Evolutionary conservation across 2,888 invertebrate genomes (phyloP).

Genomic region (Hecatera dysodea): DNA sequence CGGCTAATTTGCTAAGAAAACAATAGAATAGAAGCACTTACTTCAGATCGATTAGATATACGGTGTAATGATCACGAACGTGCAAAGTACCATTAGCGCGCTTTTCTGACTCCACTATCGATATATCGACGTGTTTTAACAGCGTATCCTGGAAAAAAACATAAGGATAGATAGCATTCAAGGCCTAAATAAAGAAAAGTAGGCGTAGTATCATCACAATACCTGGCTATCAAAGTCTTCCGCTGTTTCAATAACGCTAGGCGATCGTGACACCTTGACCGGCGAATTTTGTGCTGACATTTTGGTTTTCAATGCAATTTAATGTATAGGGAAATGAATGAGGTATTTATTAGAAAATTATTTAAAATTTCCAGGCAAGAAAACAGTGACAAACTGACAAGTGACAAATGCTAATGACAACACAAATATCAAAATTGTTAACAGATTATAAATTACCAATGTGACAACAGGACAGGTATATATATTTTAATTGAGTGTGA

Average conservation of each 20-base stretch:
- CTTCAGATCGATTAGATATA: slow-evolving; percentile 95
- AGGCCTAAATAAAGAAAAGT: slow-evolving; percentile 70
- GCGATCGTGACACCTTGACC: slow-evolving; percentile 78
- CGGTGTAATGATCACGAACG: slow-evolving; percentile 94
- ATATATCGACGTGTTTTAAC: slow-evolving; percentile 93
- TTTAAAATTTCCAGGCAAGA: slow-evolving; percentile 53
- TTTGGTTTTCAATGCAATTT: slow-evolving; percentile 51
- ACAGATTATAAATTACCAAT: slow-evolving; percentile 39
- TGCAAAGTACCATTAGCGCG: slow-evolving; percentile 94
- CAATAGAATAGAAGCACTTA: slow-evolving; percentile 84
- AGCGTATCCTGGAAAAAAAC: slow-evolving; percentile 91
- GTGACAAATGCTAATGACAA: slow-evolving; percentile 38
- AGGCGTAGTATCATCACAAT: slow-evolving; percentile 77
- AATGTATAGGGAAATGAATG: slow-evolving; percentile 5
- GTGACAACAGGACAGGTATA: slow-evolving; percentile 49
- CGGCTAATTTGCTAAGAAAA: slow-evolving; percentile 73
- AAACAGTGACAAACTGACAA: slow-evolving; percentile 58
- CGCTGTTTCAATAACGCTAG: slow-evolving; percentile 79
- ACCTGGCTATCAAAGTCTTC: slow-evolving; percentile 86
- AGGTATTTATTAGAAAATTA: slow-evolving; percentile 27
- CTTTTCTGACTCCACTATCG: slow-evolving; percentile 94
- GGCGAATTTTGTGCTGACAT: slow-evolving; percentile 83
- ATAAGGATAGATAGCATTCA: slow-evolving; percentile 33
- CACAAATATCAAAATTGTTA: slow-evolving; percentile 42
- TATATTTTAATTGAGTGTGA: background rate